Evolutionary conservation across 2,113 vertebrate genomes (phyloP), one percentile per base, ranked within the genome.

Genomic region (Noturus placidus): DNA sequence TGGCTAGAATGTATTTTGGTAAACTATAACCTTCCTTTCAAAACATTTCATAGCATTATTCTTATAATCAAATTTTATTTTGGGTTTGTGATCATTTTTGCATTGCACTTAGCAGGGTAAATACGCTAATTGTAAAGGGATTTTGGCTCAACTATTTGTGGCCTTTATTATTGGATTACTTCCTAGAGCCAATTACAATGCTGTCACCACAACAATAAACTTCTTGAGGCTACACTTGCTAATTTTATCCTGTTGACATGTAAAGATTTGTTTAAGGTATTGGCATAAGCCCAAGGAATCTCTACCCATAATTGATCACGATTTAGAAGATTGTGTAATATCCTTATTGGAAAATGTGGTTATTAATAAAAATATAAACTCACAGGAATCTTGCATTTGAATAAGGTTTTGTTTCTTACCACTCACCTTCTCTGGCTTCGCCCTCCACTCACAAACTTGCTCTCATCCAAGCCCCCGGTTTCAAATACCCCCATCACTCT

Each of bases 151-250:
- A 82, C 90, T 91, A 92, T 89, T 93, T 92, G 90, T 91, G 91
- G 89, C 57, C 85, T 70, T 82, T 84, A 88, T 80, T 93, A 93
- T 93, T 94, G 94, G 95, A 95, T 95, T 95, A 95, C 61, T 19
- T 57, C 13, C 81, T 83, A 91, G 33, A 33, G 82, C 91, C 88
- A 30, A 76, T 89, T 87, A 93, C 86, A 86, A 85, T 90, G 89
- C 88, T 17, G 38, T 79, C 84, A 83, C 25, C 83, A 54, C n/a
- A 74, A 70, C 61, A 86, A 67, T 52, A 69, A 77, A 82, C 14
- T 67, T n/a, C 79, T 82, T 61, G 56, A 82, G 33, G 79, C 56
- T 20, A 61, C 54, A 35, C 56, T 35, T 59, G 33, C 52, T 30
- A 54, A 54, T 30, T 79, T 82, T 82, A 82, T 2, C 69, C 17